These are phyloP conservation scores for Euphydryas editha DNA, from an alignment of 2,888 invertebrate genomes.

Conservation along the genomic window DNA sequence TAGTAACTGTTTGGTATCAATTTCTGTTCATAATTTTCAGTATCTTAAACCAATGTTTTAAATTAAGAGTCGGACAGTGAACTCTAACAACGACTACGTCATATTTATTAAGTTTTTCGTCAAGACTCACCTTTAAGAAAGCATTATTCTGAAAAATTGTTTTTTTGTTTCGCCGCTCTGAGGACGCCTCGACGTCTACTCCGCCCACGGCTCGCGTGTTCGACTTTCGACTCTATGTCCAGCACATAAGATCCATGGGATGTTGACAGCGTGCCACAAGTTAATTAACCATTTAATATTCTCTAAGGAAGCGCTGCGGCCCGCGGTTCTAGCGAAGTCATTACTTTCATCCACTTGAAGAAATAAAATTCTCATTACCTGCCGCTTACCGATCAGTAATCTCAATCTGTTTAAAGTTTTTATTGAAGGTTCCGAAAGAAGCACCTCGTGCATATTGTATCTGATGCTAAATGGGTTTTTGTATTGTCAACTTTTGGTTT, in stretches of 20 bases:
- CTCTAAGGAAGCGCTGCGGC: constrained; percentile 36
- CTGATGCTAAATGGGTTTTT: neutral
- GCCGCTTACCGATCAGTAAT: neutral
- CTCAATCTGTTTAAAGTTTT: constrained; percentile 2
- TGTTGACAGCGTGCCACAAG: constrained; percentile 14
- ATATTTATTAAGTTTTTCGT: neutral
- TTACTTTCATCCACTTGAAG: constrained; percentile 14
- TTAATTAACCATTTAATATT: constrained; percentile 52
- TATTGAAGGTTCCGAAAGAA: neutral
- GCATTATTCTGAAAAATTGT: neutral
- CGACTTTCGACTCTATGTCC: neutral
- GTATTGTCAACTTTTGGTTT: too few relatives aligned
- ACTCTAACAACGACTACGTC: neutral
- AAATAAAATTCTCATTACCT: constrained; percentile 14
- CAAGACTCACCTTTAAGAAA: neutral
- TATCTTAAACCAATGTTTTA: neutral
- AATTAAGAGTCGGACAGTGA: neutral
- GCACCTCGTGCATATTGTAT: neutral
- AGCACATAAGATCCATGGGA: neutral
- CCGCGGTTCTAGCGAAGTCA: constrained; percentile 20
- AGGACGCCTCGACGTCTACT: constrained; percentile 8
- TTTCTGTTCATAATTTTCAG: neutral
- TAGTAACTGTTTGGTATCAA: too few relatives aligned
- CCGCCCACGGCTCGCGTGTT: too few relatives aligned
- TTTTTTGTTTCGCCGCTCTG: neutral